These are phyloP conservation scores for Menura novaehollandiae DNA, from an alignment of 2,113 vertebrate species.

Conservation along the genomic window DNA sequence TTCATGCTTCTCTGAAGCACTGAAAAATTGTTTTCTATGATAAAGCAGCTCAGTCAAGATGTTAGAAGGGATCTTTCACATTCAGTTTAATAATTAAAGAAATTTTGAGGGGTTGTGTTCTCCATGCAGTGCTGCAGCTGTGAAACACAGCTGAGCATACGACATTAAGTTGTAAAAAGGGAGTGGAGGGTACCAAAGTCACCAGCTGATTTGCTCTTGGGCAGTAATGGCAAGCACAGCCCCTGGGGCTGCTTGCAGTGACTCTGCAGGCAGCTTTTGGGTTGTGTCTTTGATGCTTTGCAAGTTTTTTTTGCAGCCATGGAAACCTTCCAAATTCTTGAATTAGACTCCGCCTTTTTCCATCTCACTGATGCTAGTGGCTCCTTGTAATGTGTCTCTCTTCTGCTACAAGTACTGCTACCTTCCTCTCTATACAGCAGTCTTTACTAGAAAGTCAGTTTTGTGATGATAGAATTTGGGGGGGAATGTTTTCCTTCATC, in stretches of 20 bases:
- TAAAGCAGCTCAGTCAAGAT: not conserved
- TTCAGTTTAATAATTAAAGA: not conserved
- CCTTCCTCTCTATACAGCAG: not conserved
- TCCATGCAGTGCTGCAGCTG: not conserved
- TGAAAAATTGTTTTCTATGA: not conserved
- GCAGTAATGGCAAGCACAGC: not conserved
- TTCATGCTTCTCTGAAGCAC: not conserved
- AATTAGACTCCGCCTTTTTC: not conserved
- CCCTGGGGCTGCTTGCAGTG: not conserved
- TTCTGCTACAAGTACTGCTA: not conserved
- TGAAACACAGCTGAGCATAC: not conserved
- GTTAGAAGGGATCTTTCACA: not conserved
- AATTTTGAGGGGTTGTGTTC: not conserved
- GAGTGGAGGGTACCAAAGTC: too few relatives aligned
- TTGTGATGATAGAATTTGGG: too few relatives aligned
- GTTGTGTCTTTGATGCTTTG: not conserved
- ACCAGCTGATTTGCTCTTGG: not conserved
- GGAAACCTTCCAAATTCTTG: not conserved
- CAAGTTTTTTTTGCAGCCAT: not conserved
- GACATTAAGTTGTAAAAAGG: not conserved
- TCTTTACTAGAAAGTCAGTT: not conserved
- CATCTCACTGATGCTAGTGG: accelerated
- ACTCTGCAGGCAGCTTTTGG: not conserved
- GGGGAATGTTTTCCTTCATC: not conserved
- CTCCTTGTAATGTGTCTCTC: not conserved